Evolutionary conservation across 2,797 vertebrate genomes (phyloP).

Genomic region (Notolepis coatsorum): DNA sequence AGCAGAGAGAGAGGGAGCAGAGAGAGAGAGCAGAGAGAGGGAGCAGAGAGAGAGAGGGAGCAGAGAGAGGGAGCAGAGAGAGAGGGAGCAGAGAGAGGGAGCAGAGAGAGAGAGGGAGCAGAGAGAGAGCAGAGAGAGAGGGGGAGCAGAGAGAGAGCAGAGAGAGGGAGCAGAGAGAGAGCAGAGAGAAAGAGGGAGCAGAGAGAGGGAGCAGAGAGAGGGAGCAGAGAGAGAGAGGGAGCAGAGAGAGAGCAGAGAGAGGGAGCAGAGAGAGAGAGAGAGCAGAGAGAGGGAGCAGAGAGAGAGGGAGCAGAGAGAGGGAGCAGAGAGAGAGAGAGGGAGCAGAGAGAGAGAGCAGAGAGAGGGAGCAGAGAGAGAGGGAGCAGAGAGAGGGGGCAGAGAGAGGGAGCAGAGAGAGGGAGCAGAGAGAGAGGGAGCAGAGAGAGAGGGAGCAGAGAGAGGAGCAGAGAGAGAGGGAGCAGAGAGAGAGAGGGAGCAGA

Average conservation of each 20-base stretch:
- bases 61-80: slow-evolving; percentile 4
- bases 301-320: slow-evolving; percentile 23
- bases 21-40: slow-evolving; percentile 62
- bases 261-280: too few relatives aligned
- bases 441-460: neutral
- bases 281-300: slow-evolving; percentile 61
- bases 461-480: neutral
- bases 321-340: slow-evolving; percentile 2
- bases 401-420: neutral
- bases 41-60: slow-evolving; percentile 45
- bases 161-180: too few relatives aligned
- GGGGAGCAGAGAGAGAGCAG: neutral
- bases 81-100: neutral
- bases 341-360: neutral
- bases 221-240: slow-evolving; percentile 67
- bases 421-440: neutral
- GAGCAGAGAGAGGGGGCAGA: too few relatives aligned
- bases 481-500: neutral
- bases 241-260: neutral
- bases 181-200: neutral
- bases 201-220: neutral
- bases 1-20: slow-evolving; percentile 46
- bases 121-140: neutral
- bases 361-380: too few relatives aligned
- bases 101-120: slow-evolving; percentile 19